A percentile compares a stretch with the other conserved stretches of the same genome.
These are phyloP conservation scores for Furnarius figulus DNA, from an alignment of 2,113 vertebrate species.

Conservation along the genomic window DNA sequence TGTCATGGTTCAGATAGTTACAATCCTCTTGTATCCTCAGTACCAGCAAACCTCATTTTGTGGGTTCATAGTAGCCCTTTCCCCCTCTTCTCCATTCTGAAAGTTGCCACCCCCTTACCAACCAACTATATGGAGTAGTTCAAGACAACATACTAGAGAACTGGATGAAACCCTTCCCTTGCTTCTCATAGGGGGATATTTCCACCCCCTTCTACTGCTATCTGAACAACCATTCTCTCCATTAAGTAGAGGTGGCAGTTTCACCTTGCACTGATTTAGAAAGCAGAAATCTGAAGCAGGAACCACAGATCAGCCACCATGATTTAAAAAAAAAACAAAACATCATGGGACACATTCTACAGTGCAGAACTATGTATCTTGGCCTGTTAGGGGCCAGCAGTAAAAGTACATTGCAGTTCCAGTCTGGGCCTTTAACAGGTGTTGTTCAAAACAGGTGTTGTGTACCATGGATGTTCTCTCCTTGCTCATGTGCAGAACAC, in stretches of 20 bases:
- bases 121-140: not conserved
- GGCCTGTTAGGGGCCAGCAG: not conserved
- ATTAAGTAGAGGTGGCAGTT: not conserved
- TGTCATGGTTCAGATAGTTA: not conserved
- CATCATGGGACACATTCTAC: not conserved
- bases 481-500: fast-evolving
- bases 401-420: not conserved
- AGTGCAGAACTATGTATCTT: not conserved
- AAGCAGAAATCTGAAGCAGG: not conserved
- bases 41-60: not conserved
- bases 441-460: not conserved
- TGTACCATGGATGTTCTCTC: not conserved
- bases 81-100: not conserved
- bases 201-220: not conserved
- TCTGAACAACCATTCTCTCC: not conserved
- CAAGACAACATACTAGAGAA: not conserved
- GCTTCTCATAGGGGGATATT: not conserved
- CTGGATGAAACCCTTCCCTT: not conserved
- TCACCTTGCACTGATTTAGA: not conserved
- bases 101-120: not conserved
- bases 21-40: not conserved
- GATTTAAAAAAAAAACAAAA: not conserved
- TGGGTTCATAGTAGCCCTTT: not conserved
- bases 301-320: not conserved
- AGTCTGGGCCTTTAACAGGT: not conserved